Evolutionary conservation across 2,113 vertebrate species (phyloP), one percentile per base, ranked within the genome.

Genomic region (Pterocles burchelli): DNA sequence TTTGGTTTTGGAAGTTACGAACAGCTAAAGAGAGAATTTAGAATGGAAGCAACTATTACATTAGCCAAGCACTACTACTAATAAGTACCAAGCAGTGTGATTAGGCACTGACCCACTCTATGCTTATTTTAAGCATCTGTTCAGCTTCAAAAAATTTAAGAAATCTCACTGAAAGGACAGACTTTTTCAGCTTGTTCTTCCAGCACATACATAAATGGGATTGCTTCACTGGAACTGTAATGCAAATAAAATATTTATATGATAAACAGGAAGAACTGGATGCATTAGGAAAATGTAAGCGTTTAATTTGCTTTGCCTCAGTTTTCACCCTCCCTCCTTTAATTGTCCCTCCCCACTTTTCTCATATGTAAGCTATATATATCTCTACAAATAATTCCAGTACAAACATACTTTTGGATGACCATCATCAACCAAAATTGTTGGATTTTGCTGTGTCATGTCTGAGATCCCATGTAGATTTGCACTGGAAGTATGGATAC

Each of bases 331-430:
- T 90, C 25, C 5, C 24, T 89, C n/a, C 22, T 17, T 66, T 55
- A 29, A 61, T 89, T 68, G 46, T 85, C 52, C 17, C 8, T 71
- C 28, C 14, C 6, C 2, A 4, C 11, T 86, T 62, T 89, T 68
- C 58, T 57, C 33, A 29, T 74, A 41, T 26, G 10, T 49, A 45
- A 68, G 18, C 29, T 14, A 77, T 36, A 28, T 54, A 46, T 16
- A 46, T 2, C 28, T 52, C 29, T 66, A 9, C 49, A 22, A 25
- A 57, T 36, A 85, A 82, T 94, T 96, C 38, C 94, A 98, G 96
- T 90, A 71, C 90, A 79, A 99, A 98, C 83, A 97, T 98, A 70
- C 93, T 98, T 76, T 93, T 98, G 89, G 97, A 98, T 82, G 92
- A 97, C 25, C 33, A 28, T 38, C 93, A 98, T 94, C 95, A 98